Evolutionary conservation across 2,113 vertebrate genomes (phyloP).

Genomic region (Rhea pennata): DNA sequence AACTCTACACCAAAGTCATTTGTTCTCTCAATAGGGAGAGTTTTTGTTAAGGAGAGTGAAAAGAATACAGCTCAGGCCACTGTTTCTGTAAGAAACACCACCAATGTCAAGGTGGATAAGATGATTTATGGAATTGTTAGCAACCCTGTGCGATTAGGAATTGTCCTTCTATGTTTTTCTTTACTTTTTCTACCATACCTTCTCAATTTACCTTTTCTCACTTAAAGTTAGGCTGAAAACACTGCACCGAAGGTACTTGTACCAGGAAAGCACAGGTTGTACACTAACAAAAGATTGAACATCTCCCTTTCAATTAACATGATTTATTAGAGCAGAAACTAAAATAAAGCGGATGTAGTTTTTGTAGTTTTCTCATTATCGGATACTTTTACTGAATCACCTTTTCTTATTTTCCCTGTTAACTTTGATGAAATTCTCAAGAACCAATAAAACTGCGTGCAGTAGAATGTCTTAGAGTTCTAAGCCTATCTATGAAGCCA

Average conservation of each 20-base stretch:
- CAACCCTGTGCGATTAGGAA: neutral
- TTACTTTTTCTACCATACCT: neutral
- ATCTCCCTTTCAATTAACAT: slow-evolving; percentile 24
- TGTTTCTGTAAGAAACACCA: slow-evolving; percentile 41
- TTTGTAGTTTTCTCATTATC: neutral
- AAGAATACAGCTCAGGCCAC: slow-evolving; percentile 44
- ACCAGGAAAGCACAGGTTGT: neutral
- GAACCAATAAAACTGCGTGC: neutral
- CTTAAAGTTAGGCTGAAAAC: neutral
- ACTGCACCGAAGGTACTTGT: neutral
- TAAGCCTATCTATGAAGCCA: neutral
- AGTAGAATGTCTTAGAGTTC: neutral
- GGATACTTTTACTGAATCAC: neutral
- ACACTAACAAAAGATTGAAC: neutral
- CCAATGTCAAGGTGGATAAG: slow-evolving; percentile 12
- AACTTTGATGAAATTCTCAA: neutral
- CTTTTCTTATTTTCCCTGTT: neutral
- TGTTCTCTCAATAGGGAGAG: neutral
- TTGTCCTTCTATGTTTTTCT: neutral
- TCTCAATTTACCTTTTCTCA: slow-evolving; percentile 15
- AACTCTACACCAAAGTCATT: slow-evolving; percentile 10
- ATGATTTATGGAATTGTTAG: slow-evolving; percentile 56
- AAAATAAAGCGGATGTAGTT: slow-evolving; percentile 12
- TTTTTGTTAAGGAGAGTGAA: neutral
- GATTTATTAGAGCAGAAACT: slow-evolving; percentile 38